Conservation (phyloP, 1,140 invertebrate species). For the Lasaia peninsularis region DNA sequence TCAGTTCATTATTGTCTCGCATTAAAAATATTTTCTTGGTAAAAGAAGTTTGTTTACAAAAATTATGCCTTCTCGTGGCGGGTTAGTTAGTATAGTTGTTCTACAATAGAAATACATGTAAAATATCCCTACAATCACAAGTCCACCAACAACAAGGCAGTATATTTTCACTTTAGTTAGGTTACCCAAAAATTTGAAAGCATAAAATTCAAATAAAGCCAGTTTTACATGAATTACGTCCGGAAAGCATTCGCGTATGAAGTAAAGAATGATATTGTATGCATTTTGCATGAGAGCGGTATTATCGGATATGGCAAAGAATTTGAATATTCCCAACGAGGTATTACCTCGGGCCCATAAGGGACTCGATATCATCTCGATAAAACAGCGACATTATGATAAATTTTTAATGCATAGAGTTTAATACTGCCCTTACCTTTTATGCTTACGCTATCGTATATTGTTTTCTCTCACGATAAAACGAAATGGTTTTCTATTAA, state of each 20-base stretch:
- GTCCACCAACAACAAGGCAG: conserved; percentile 1
- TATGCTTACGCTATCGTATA: no score
- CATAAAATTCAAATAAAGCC: conserved; percentile 68
- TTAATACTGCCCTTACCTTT: no score
- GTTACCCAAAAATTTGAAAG: conserved; percentile 50
- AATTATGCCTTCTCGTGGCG: no score
- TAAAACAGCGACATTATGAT: conserved; percentile 1
- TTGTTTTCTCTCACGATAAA: background rate
- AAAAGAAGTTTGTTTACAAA: no score
- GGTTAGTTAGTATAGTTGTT: no score
- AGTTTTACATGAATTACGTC: conserved; percentile 67
- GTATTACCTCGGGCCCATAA: conserved; percentile 32
- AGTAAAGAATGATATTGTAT: conserved; percentile 71
- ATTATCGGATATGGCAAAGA: conserved; percentile 65
- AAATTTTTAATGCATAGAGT: background rate
- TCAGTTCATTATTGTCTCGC: no score
- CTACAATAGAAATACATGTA: background rate
- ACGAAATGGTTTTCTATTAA: no score
- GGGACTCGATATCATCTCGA: conserved; percentile 19
- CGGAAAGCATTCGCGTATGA: conserved; percentile 60
- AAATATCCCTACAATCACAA: background rate
- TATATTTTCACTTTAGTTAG: conserved; percentile 21
- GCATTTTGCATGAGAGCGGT: conserved; percentile 67
- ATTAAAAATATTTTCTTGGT: no score
- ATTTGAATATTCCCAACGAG: conserved; percentile 59